Base-by-base conservation (phyloP, 2,888 invertebrate genomes). In the Agrotis clavis region DNA sequence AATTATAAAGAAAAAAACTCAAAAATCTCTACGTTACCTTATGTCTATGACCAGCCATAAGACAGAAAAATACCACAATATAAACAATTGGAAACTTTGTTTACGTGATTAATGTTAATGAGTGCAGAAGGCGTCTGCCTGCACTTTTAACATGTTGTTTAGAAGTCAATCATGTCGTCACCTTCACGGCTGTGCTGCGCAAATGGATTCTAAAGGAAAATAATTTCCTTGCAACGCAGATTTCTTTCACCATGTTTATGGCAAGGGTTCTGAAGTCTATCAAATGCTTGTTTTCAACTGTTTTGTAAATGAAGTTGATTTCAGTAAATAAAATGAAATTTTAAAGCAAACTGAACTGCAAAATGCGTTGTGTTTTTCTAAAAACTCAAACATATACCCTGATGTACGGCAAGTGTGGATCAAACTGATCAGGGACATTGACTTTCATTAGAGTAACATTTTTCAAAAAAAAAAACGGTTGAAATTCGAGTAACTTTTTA, bases 221-320 rank as follows among this genome's bases (percentile, higher is more conserved):
- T 80, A 54, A 77, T 86, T 86, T 87, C 77, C 80, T 83, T 82
- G 71, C 61, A 77, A 84, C 83, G 83, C 81, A 84, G 61, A 86
- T 86, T 88, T 79, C 79, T 84, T 85, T 82, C 70, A 66, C 71
- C 81, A 75, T 80, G 75, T 86, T 81, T 82, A 83, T 70, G 65
- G 71, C 72, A 61, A 51, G 35, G 41, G 48, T 51, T 21, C 30
- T 48, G 6, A n/a, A n/a, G 6, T 57, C 35, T n/a, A n/a, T 35
- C 54, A 54, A 54, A 54, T 9, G 13, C 2, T 57, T 13, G 13
- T 57, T 1, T 35, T 6, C 35, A 6, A 30, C 0, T 57, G 7
- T 9, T 35, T 35, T n/a, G 1, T 18, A 18, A 54, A 30, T 57
- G n/a, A n/a, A 35, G 35, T 35, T 35, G 5, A 57, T 25, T 35